A percentile compares a stretch with the other conserved stretches of the same genome.
phyloP scores from a whole-genome alignment of 2,888 invertebrate species.

The Hymenopus coronatus region DNA sequence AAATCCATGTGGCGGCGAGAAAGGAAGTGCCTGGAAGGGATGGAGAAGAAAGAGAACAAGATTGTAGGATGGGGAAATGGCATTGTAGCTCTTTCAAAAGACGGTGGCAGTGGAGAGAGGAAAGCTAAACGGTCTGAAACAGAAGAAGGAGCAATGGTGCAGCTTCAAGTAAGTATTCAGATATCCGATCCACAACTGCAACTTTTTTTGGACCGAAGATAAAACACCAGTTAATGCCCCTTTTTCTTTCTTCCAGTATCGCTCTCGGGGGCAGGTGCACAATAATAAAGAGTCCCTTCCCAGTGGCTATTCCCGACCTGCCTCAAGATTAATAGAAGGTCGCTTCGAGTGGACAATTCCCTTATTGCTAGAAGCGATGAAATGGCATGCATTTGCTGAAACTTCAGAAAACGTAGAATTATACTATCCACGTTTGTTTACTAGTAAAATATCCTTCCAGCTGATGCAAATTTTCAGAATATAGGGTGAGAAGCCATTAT shows the following conservation, averaged over 20 bases:
- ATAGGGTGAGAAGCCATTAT: too few relatives aligned
- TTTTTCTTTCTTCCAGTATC: not conserved
- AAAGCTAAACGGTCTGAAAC: not conserved
- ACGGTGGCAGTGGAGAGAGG: not conserved
- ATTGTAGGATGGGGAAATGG: not conserved
- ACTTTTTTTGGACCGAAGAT: not conserved
- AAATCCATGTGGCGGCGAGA: slow-evolving; percentile 21
- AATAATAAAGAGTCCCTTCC: too few relatives aligned
- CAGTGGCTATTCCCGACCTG: not conserved
- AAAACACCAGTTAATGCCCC: too few relatives aligned
- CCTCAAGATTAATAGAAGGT: not conserved
- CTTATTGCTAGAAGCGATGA: too few relatives aligned
- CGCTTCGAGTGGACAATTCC: too few relatives aligned
- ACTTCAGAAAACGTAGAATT: too few relatives aligned
- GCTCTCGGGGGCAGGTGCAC: not conserved
- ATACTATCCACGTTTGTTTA: too few relatives aligned
- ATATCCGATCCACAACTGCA: not conserved
- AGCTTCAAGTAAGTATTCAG: not conserved
- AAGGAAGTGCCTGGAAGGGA: slow-evolving; percentile 9
- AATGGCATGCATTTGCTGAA: too few relatives aligned
- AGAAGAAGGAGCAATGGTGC: not conserved
- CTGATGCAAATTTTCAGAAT: too few relatives aligned
- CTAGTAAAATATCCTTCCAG: too few relatives aligned
- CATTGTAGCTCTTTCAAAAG: slow-evolving; percentile 1
- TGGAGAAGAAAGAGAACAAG: slow-evolving; percentile 7